These are phyloP conservation scores for Stictocephala bisonia DNA, from an alignment of 2,888 invertebrate species.

Conservation along the genomic window DNA sequence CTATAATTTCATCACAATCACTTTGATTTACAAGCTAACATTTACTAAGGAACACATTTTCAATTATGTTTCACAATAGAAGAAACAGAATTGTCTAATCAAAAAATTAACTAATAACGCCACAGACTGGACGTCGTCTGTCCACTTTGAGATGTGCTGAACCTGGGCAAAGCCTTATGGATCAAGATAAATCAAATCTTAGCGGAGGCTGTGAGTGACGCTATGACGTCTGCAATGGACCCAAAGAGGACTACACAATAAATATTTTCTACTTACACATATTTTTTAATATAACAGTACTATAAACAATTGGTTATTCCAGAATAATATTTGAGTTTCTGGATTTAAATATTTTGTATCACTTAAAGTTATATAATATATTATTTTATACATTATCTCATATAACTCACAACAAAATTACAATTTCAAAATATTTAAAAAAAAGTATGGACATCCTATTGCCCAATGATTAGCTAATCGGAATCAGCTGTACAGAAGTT, in stretches of 20 bases:
- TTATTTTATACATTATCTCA: too few species aligned
- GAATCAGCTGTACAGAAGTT: too few species aligned
- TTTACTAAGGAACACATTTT: background rate
- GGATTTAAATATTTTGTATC: too few species aligned
- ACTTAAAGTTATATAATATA: too few species aligned
- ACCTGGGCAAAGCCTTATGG: conserved; percentile 22
- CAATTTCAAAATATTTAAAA: too few species aligned
- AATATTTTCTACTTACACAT: too few species aligned
- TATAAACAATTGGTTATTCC: too few species aligned
- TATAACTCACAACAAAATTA: too few species aligned
- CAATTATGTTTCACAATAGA: background rate
- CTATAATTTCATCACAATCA: conserved; percentile 21
- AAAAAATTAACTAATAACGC: conserved; percentile 11
- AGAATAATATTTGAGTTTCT: too few species aligned
- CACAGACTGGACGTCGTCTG: conserved; percentile 31
- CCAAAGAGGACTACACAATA: conserved; percentile 5
- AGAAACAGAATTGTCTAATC: conserved; percentile 11
- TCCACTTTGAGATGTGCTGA: conserved; percentile 29
- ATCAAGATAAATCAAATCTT: conserved; percentile 13
- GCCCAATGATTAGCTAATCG: too few species aligned
- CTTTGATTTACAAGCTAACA: background rate
- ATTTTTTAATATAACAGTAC: too few species aligned
- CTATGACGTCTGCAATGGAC: conserved; percentile 27
- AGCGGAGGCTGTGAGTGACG: conserved; percentile 10
- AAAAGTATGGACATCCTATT: too few species aligned